Percentiles rank a stretch among this genome's conserved stretches.
These are phyloP conservation scores for Netelia melanura DNA, from an alignment of 2,888 invertebrate species.

Conservation along the genomic window DNA sequence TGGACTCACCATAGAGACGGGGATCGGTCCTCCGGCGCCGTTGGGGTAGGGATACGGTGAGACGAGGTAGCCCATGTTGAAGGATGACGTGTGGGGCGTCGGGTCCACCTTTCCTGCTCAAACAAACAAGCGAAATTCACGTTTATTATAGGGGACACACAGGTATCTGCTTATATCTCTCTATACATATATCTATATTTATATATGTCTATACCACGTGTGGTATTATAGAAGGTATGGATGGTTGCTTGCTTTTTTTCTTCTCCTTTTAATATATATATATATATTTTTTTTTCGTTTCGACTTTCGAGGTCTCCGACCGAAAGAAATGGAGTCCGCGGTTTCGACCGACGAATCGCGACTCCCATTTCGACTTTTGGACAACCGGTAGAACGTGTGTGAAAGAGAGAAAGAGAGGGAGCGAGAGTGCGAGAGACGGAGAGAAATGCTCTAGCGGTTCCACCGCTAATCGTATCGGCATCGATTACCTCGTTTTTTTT, in stretches of 20 bases:
- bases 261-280: neutral
- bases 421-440: conserved; percentile 45
- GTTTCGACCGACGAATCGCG: conserved; percentile 32
- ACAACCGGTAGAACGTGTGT: conserved; percentile 28
- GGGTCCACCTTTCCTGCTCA: conserved; percentile 92
- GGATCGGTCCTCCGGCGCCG: conserved; percentile 93
- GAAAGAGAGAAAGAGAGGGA: neutral
- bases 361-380: conserved; percentile 49
- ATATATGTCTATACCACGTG: neutral
- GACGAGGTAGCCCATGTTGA: conserved; percentile 97
- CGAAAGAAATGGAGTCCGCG: conserved; percentile 50
- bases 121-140: conserved; percentile 73
- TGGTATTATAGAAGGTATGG: conserved; percentile 30
- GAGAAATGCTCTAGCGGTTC: conserved; percentile 65
- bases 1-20: conserved; percentile 94
- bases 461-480: conserved; percentile 59
- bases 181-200: neutral
- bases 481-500: conserved; percentile 59
- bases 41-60: conserved; percentile 96
- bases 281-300: conserved; percentile 40
- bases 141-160: conserved; percentile 61
- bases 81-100: conserved; percentile 91
- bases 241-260: conserved; percentile 26
- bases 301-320: conserved; percentile 60
- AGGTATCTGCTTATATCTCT: conserved; percentile 25